These are phyloP conservation scores for Sinhomidia bicolor DNA, from an alignment of 2,888 invertebrate genomes.

Conservation along the genomic window DNA sequence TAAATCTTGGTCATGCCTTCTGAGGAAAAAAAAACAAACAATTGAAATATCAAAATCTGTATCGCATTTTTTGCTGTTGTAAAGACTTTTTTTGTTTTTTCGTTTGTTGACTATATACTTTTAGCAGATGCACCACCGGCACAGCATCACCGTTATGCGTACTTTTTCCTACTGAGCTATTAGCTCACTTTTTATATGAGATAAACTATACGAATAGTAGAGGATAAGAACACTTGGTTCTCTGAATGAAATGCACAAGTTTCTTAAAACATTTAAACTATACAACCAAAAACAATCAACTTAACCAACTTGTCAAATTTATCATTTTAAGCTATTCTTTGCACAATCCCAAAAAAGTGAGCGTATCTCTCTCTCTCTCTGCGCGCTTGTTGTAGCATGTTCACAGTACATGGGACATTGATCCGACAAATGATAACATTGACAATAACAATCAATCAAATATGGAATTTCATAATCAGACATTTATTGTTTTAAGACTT, in stretches of 20 bases:
- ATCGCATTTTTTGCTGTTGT: conserved; percentile 7
- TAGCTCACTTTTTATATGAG: too few species aligned
- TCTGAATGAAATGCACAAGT: too few species aligned
- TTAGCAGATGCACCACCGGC: too few species aligned
- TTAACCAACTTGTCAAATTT: conserved; percentile 25
- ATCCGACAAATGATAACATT: conserved; percentile 60
- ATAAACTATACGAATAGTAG: too few species aligned
- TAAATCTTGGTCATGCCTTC: conserved; percentile 56
- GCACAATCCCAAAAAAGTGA: background rate
- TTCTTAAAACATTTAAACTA: background rate
- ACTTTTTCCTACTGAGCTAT: too few species aligned
- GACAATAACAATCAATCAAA: conserved; percentile 62
- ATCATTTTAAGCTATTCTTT: conserved; percentile 25
- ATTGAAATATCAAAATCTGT: conserved; percentile 52
- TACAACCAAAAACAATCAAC: background rate
- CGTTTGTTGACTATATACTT: too few species aligned
- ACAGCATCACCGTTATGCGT: background rate
- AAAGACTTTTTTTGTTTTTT: background rate
- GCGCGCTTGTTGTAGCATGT: background rate
- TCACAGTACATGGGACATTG: conserved; percentile 12
- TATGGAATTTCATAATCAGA: conserved; percentile 57
- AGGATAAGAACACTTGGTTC: too few species aligned
- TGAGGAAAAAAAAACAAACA: conserved; percentile 39
- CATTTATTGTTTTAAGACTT: conserved; percentile 59
- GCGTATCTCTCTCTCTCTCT: background rate